These are phyloP conservation scores for Drosophila hydei DNA, from an alignment of 1,140 invertebrate genomes.

Conservation along the genomic window DNA sequence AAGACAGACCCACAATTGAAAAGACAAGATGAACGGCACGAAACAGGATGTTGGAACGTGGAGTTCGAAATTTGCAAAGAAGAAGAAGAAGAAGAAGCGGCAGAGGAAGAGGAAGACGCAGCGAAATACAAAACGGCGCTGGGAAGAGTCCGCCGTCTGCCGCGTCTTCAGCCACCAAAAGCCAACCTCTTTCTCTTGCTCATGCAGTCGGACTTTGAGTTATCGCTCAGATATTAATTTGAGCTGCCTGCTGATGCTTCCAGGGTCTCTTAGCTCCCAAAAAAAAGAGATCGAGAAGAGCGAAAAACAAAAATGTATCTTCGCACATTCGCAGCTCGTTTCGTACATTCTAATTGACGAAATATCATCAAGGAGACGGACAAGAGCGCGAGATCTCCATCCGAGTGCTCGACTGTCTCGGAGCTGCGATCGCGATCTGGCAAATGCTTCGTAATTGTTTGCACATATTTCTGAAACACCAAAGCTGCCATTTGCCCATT, in stretches of 20 bases:
- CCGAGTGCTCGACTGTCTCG: background rate
- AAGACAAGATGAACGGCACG: constrained; percentile 81
- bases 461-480: constrained; percentile 80
- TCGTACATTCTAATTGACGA: constrained; percentile 78
- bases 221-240: constrained; percentile 80
- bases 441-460: constrained; percentile 68
- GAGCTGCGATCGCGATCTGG: constrained; percentile 13
- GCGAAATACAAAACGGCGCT: constrained; percentile 28
- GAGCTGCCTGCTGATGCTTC: constrained; percentile 76
- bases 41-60: constrained; percentile 80
- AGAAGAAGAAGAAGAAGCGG: background rate
- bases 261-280: constrained; percentile 49
- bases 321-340: constrained; percentile 80
- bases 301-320: constrained; percentile 43
- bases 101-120: background rate
- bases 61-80: constrained; percentile 75
- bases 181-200: constrained; percentile 9
- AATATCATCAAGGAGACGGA: constrained; percentile 71
- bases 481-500: constrained; percentile 59
- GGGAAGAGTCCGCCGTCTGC: constrained; percentile 21
- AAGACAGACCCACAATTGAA: constrained; percentile 69
- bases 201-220: constrained; percentile 67
- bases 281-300: constrained; percentile 1
- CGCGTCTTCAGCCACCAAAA: background rate
- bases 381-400: constrained; percentile 17